phyloP scores from a whole-genome alignment of 2,888 invertebrate genomes.

The Drosophila longiperda region DNA sequence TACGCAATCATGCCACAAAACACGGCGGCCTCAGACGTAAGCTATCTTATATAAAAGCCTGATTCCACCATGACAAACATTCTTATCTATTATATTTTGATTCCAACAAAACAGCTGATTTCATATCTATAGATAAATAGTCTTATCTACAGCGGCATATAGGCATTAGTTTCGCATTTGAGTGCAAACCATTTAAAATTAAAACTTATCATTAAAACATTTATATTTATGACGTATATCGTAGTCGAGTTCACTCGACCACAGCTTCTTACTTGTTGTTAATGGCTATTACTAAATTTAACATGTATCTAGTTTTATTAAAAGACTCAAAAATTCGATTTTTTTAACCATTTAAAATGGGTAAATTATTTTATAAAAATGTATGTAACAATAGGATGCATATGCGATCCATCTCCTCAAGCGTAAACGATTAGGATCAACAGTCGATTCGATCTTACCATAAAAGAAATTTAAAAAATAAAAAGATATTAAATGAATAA shows the following conservation, averaged over 20 bases:
- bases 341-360: too few species aligned
- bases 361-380: too few species aligned
- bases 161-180: neutral
- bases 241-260: neutral
- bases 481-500: neutral
- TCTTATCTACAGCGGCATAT: too few species aligned
- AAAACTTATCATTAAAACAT: neutral
- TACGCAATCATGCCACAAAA: constrained; percentile 83
- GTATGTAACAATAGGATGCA: too few species aligned
- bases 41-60: constrained; percentile 33
- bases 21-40: constrained; percentile 81
- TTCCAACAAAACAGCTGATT: neutral
- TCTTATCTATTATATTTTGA: neutral
- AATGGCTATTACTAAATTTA: neutral
- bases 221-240: neutral
- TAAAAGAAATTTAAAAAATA: neutral
- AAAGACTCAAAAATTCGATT: too few species aligned
- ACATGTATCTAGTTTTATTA: neutral
- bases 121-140: too few species aligned
- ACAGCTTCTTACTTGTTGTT: neutral
- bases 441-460: too few species aligned
- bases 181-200: neutral
- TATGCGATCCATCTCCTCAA: too few species aligned
- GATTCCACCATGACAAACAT: neutral
- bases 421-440: too few species aligned